Base-by-base conservation (phyloP, 2,113 vertebrate species). In the Myotis yumanensis region DNA sequence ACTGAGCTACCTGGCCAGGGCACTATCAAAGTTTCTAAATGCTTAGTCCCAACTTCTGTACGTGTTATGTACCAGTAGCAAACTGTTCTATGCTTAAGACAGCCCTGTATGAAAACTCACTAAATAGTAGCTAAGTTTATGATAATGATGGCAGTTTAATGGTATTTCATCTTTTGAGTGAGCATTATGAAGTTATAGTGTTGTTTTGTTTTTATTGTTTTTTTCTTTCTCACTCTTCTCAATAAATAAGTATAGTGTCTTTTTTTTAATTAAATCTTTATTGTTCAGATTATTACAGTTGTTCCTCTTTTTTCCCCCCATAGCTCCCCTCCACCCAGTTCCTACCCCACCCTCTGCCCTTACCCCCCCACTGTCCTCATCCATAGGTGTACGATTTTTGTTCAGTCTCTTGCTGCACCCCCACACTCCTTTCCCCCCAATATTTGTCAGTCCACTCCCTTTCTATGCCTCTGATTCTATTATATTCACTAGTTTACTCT, bases 121-220 rank as follows among this genome's bases (percentile, higher is more conserved):
- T 35, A 43, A 84, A 73, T 69, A 28, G 68, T n/a, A 54, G 51
- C 46, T 82, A 66, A 80, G 35, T 95, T n/a, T 76, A 66, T 7
- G 91, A 43, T 93, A 77, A 54, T 52, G 16, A 75, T 43, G 51
- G 22, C 20, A 35, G 62, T 52, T 46, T 72, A 66, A 80, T 81
- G 32, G 22, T 17, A 59, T 92, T 92, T 97, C 25, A 66, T 66
- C 68, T 71, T 96, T 18, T 80, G 40, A 93, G 73, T 87, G 83
- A 94, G 15, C 16, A 72, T 22, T 35, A 32, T 75, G 46, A 90
- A 93, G 62, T 59, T 59, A 22, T 25, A 59, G 4, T 64, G 17
- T 43, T 16, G 17, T 68, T 43, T 76, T 66, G 28, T 57, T 57
- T 40, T 80, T 57, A 35, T 90, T 64, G 10, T 48, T 68, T 83